Conservation (phyloP, 2,888 invertebrate genomes). For the Allolobophora icterica region DNA sequence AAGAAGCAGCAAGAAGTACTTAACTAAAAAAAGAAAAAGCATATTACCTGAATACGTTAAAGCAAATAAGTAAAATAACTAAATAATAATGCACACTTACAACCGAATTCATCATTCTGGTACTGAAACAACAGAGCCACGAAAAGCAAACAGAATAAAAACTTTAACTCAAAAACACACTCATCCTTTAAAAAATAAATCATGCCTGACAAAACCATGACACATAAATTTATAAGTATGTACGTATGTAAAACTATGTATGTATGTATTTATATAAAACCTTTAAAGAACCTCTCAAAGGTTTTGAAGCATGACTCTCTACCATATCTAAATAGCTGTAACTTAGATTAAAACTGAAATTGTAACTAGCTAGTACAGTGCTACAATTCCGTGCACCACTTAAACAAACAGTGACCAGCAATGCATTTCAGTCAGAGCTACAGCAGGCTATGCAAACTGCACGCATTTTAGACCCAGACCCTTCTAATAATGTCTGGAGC, state of each 20-base stretch:
- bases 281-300: neutral
- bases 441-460: too few relatives aligned
- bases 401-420: too few relatives aligned
- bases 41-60: neutral
- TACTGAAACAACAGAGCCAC: neutral
- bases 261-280: neutral
- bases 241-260: too few relatives aligned
- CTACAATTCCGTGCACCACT: too few relatives aligned
- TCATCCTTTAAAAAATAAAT: neutral
- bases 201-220: neutral
- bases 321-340: neutral
- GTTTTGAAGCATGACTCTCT: neutral
- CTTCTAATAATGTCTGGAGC: too few relatives aligned
- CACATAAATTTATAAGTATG: neutral
- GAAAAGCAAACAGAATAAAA: conserved; percentile 17
- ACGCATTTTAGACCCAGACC: too few relatives aligned
- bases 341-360: too few relatives aligned
- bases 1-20: neutral
- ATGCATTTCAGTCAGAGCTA: too few relatives aligned
- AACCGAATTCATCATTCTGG: conserved; percentile 17
- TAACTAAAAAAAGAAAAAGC: neutral
- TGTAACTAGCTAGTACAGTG: too few relatives aligned
- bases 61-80: neutral
- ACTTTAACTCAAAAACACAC: neutral
- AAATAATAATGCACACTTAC: neutral